phyloP scores from a whole-genome alignment of 53 echinoderm and acorn worm species.

The Apostichopus leukothele region DNA sequence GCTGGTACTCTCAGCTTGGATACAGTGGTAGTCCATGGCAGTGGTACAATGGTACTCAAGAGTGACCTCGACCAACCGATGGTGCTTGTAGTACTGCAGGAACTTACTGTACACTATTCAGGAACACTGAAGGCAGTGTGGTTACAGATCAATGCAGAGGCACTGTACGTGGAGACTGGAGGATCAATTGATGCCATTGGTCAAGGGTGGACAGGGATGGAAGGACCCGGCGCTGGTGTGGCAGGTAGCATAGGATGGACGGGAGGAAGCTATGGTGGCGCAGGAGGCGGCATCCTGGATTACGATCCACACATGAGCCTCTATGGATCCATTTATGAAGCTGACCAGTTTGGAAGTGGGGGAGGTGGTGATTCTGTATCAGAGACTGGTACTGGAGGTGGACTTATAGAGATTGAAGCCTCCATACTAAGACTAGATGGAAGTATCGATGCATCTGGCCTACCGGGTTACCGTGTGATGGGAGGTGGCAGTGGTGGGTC shows the following conservation, averaged over 20 bases:
- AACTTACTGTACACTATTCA: constrained; percentile 63
- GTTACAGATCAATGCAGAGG: constrained; percentile 55
- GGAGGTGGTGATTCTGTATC: constrained; percentile 64
- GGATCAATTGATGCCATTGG: constrained; percentile 65
- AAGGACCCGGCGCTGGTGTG: constrained; percentile 70
- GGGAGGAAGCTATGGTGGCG: constrained; percentile 86
- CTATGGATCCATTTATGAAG: constrained; percentile 76
- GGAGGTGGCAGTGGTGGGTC: constrained; percentile 93
- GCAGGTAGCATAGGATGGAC: constrained; percentile 53
- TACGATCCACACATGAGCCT: constrained; percentile 29
- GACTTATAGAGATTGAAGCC: constrained; percentile 56
- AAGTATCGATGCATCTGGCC: constrained; percentile 65
- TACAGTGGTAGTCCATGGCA: constrained; percentile 62
- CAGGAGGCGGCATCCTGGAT: constrained; percentile 65
- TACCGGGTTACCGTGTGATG: constrained; percentile 31
- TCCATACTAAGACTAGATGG: constrained; percentile 71
- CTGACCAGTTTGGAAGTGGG: constrained; percentile 81
- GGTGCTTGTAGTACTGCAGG: constrained; percentile 52
- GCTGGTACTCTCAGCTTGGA: constrained; percentile 73
- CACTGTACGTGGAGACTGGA: constrained; percentile 69
- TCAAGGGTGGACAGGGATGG: constrained; percentile 56
- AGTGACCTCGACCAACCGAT: constrained; percentile 35
- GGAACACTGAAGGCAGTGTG: constrained; percentile 54
- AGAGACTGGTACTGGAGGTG: constrained; percentile 76
- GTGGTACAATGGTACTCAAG: constrained; percentile 56